Percentiles rank a stretch among this genome's conserved stretches.
Conservation (phyloP, 2,797 vertebrate species). For the Apogon hyalosoma region DNA sequence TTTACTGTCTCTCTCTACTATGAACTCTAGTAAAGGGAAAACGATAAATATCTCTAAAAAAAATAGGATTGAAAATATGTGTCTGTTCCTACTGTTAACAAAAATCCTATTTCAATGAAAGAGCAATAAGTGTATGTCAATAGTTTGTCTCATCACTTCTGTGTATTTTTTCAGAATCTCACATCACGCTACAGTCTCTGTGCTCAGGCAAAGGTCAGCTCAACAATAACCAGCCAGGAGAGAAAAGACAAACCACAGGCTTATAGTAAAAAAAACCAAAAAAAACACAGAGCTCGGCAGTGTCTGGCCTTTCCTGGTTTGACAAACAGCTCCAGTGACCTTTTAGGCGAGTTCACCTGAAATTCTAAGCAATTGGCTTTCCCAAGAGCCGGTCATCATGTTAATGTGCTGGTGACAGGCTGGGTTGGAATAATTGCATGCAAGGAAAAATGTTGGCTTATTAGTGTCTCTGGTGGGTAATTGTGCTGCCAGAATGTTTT, state of each 20-base stretch:
- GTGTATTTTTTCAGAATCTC: too few species aligned
- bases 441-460: constrained; percentile 42
- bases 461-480: constrained; percentile 47
- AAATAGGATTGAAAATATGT: too few species aligned
- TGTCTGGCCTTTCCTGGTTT: constrained; percentile 68
- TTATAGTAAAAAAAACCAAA: constrained; percentile 31
- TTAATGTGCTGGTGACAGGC: constrained; percentile 50
- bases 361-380: constrained; percentile 52
- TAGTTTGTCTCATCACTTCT: too few species aligned
- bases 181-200: constrained; percentile 22
- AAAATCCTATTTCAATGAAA: too few species aligned
- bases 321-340: constrained; percentile 71
- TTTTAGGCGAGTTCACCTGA: constrained; percentile 64
- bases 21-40: too few species aligned
- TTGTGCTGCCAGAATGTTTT: constrained; percentile 46
- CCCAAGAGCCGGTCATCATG: constrained; percentile 19
- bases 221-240: constrained; percentile 57
- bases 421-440: constrained; percentile 33
- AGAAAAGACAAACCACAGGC: constrained; percentile 42
- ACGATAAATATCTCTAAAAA: too few species aligned
- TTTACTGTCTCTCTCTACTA: too few species aligned
- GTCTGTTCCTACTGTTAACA: too few species aligned
- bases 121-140: too few species aligned
- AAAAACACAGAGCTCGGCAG: constrained; percentile 14
- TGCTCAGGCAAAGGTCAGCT: constrained; percentile 76